Base-by-base conservation (phyloP, 2,888 invertebrate species). In the Eremobia ochroleuca region DNA sequence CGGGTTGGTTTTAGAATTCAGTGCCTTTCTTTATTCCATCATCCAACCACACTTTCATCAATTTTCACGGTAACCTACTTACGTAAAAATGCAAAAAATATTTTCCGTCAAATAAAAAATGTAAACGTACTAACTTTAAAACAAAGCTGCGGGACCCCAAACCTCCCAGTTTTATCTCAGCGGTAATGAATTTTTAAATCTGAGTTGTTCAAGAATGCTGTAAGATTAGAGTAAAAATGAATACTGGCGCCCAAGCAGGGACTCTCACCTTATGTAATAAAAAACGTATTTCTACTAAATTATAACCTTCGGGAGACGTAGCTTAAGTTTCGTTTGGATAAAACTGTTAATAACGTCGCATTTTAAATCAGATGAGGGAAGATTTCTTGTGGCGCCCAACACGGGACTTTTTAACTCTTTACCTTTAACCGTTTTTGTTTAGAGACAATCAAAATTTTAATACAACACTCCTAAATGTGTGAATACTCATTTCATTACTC, bases 181-280 rank as follows among this genome's bases (percentile, higher is more conserved):
- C 2, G 37, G 86, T 88, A 90, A 90, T 90, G 90, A 91, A 91
- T 91, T 91, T 91, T 91, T 91, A 90, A 91, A 88, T 86, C 87
- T 74, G 81, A 87, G 87, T 86, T 79, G 76, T 77, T 72, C 81
- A 84, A 85, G 86, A 83, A 76, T 46, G 70, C 25, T 87, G 76
- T 64, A 74, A 87, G 86, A 85, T 85, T 84, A 85, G 77, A 85
- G 85, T 85, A 82, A 82, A 72, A 80, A 88, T 85, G 69, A 86
- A 74, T 65, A 59, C 66, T 84, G 83, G 85, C 85, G 81, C 82
- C 82, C 76, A 58, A 76, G 37, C 62, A 40, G 86, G 74, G 82
- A 28, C 79, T n/a, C 13, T 15, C 59, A 68, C 74, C 77, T 72
- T 78, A 37, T 37, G 62, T 74, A 69, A 76, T 72, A 86, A 83